Evolutionary conservation across 1,140 invertebrate genomes (phyloP), one percentile per base, ranked within the genome.

Genomic region (Drosophila repletoides): DNA sequence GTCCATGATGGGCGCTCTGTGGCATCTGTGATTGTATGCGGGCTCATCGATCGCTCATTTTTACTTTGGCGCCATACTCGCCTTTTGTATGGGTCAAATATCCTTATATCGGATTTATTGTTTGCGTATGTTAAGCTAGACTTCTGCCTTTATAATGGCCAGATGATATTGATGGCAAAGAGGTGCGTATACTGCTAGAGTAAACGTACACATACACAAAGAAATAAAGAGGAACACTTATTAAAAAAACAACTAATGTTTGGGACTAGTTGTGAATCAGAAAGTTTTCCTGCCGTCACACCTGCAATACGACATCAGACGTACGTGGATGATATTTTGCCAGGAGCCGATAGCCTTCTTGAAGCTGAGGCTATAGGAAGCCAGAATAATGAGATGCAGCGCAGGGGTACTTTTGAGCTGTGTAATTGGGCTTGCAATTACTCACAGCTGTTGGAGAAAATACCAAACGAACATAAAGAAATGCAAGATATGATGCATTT

Each of bases 31-130:
- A 98, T 98, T 99, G 46, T 98, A 98, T 90, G 95, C 96, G 12
- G 96, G 98, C 56, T 99, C 98, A 40, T 98, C 98, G 10, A 99
- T 99, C 93, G 98, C 98, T 0, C 99, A 99, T 91, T 99, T 99
- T 89, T 99, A 98, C 91, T 99, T 99, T 92, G 98, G 98, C 34
- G 97, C 98, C 3, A 99, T 98, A 1, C 91, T 99, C 22, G 97
- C 97, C 0, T 99, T 98, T 92, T 97, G 95, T 19, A 96, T 97
- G 41, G 97, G 97, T 55, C 95, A 99, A 93, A 98, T 99, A 90
- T 99, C 89, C 92, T 99, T 12, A 92, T 99, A 21, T 98, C 97
- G 19, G 98, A 99, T 91, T 91, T 99, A 46, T 91, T 99, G 7
- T 98, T 98, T 92, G 97, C 97, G 0, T 97, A 96, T 88, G 94